Evolutionary conservation across 2,113 vertebrate genomes (phyloP).

Genomic region (Brevimyrus niger): DNA sequence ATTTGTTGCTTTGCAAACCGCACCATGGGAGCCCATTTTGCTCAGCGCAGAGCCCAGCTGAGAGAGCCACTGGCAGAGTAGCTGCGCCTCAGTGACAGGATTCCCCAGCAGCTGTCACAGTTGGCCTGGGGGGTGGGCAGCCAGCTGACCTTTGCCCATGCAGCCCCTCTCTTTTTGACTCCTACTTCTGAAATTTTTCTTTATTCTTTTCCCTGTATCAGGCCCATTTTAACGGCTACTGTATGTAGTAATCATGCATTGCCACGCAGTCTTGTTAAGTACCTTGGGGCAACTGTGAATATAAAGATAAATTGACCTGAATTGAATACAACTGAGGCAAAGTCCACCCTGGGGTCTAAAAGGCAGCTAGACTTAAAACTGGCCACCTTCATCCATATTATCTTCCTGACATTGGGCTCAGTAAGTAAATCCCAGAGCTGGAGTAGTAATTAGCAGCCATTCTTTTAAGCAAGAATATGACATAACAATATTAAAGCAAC

Average conservation of each 20-base stretch:
- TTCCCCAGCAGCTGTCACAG: not conserved
- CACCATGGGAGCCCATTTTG: not conserved
- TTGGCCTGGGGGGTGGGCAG: not conserved
- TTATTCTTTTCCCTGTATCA: not conserved
- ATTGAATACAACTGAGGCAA: slow-evolving; percentile 28
- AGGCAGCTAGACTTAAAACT: not conserved
- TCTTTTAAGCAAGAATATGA: not conserved
- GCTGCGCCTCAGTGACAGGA: not conserved
- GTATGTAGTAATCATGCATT: not conserved
- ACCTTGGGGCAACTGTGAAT: slow-evolving; percentile 18
- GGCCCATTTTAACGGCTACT: not conserved
- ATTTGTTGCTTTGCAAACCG: not conserved
- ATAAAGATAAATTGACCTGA: slow-evolving; percentile 24
- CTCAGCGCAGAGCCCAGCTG: not conserved
- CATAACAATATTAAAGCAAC: not conserved
- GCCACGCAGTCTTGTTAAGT: not conserved
- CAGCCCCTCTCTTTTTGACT: not conserved
- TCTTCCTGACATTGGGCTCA: not conserved
- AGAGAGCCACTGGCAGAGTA: not conserved
- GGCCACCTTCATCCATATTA: not conserved
- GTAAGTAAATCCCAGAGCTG: not conserved
- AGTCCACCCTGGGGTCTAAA: slow-evolving; percentile 9
- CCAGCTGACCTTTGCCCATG: not conserved
- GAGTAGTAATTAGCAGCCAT: not conserved
- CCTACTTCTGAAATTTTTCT: not conserved